phyloP scores from a whole-genome alignment of 2,797 vertebrate species.

The Acipenser ruthenus region DNA sequence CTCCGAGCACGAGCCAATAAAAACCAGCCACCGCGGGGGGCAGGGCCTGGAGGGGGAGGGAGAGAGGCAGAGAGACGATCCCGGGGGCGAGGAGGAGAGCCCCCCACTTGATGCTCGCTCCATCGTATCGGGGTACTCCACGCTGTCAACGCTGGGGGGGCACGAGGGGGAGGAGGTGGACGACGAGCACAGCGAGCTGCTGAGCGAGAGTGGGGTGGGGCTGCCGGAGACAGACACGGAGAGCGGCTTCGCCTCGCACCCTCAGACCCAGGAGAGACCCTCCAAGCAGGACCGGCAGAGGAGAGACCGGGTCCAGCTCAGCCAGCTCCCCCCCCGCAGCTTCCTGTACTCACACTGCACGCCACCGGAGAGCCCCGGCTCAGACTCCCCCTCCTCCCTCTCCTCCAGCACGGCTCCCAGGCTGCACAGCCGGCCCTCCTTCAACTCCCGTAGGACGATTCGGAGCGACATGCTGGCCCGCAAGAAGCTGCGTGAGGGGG shows the following conservation, averaged over 20 bases:
- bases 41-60: constrained; percentile 26
- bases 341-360: constrained; percentile 56
- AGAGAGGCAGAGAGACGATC: not conserved
- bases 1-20: constrained; percentile 75
- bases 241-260: constrained; percentile 70
- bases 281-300: constrained; percentile 23
- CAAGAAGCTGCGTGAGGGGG: constrained; percentile 62
- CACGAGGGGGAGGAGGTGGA: constrained; percentile 87
- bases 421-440: constrained; percentile 62
- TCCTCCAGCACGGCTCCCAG: constrained; percentile 54
- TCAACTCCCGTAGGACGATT: constrained; percentile 86
- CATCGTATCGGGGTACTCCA: constrained; percentile 93
- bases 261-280: constrained; percentile 62
- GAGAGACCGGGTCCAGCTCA: not conserved
- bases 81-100: no score
- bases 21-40: constrained; percentile 43
- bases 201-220: constrained; percentile 45
- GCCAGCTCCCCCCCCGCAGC: constrained; percentile 36
- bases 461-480: constrained; percentile 92
- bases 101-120: constrained; percentile 74
- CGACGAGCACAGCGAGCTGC: constrained; percentile 85
- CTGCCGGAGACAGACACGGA: constrained; percentile 75
- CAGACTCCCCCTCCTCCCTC: constrained; percentile 52
- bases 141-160: constrained; percentile 82
- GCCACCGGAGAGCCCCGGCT: constrained; percentile 45